Percentiles rank a stretch among this genome's conserved stretches.
These are phyloP conservation scores for Pogonophryne albipinna DNA, from an alignment of 2,797 vertebrate species.

Conservation along the genomic window DNA sequence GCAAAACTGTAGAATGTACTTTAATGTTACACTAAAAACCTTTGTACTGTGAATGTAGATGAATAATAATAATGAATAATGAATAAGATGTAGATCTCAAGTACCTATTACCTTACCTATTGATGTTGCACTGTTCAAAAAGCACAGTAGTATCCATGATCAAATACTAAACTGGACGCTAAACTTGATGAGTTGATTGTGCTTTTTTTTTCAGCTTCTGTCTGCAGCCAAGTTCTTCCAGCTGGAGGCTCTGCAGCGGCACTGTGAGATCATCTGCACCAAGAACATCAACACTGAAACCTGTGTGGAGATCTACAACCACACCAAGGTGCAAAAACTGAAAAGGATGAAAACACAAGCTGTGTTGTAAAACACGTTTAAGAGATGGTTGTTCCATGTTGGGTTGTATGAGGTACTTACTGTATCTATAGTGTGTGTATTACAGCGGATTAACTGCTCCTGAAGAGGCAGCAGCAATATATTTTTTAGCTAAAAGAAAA, in stretches of 20 bases:
- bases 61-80: too few relatives aligned
- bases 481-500: too few relatives aligned
- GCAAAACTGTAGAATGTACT: neutral
- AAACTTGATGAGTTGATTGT: neutral
- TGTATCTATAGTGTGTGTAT: too few relatives aligned
- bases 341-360: neutral
- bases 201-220: conserved; percentile 88
- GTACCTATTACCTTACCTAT: neutral
- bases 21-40: neutral
- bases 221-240: conserved; percentile 99
- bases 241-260: conserved; percentile 96
- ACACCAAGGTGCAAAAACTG: conserved; percentile 90
- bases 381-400: too few relatives aligned
- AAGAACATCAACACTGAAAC: conserved; percentile 98
- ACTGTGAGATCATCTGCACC: conserved; percentile 98
- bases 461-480: too few relatives aligned
- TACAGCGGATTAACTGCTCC: too few relatives aligned
- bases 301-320: conserved; percentile 98
- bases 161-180: neutral
- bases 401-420: too few relatives aligned
- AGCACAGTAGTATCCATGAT: neutral
- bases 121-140: neutral
- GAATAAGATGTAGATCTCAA: neutral
- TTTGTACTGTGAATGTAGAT: neutral
- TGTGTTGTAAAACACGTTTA: neutral